These are phyloP conservation scores for Neocloeon triangulifer DNA, from an alignment of 1,140 invertebrate species.

Conservation along the genomic window DNA sequence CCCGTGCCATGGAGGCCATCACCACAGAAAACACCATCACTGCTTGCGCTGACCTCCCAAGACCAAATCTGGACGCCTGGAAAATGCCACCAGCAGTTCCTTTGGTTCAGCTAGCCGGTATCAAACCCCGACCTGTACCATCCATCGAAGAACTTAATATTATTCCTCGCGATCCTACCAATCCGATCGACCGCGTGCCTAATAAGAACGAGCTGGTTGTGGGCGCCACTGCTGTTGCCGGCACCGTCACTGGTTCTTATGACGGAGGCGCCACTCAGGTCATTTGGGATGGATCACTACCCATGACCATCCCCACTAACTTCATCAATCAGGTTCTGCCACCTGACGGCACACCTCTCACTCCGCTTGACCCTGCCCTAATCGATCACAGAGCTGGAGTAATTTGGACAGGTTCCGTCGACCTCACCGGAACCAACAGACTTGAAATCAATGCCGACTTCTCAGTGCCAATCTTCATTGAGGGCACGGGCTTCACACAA, in stretches of 20 bases:
- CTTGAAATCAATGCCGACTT: too few species aligned
- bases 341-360: too few species aligned
- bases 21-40: constrained; percentile 32
- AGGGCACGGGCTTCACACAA: too few species aligned
- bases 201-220: background rate
- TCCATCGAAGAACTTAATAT: too few species aligned
- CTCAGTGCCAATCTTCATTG: too few species aligned
- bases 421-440: too few species aligned
- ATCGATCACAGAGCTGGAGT: too few species aligned
- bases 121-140: background rate
- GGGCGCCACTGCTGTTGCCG: background rate
- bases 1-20: constrained; percentile 44
- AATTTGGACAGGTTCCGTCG: too few species aligned
- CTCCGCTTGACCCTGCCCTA: too few species aligned
- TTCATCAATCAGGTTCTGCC: background rate
- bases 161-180: too few species aligned
- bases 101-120: background rate
- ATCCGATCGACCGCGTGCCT: background rate
- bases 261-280: background rate
- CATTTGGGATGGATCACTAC: constrained; percentile 3
- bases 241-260: background rate
- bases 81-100: constrained; percentile 11
- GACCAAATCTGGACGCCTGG: constrained; percentile 34
- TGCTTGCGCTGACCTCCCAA: constrained; percentile 30
- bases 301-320: background rate